Conservation (phyloP, 2,113 vertebrate species). For the Nothoprocta perdicaria region DNA sequence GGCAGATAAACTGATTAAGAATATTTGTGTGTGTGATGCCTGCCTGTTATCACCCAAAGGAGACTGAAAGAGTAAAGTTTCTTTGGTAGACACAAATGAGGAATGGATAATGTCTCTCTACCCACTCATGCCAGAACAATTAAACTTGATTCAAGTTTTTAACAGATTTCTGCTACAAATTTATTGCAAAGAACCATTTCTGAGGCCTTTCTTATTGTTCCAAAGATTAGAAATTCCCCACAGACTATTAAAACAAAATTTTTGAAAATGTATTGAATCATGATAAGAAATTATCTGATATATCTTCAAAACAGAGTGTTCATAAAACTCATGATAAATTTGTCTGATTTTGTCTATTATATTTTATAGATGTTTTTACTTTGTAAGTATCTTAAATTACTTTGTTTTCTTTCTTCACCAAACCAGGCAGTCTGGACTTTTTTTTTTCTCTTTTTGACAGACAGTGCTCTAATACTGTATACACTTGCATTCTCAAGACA, state of each 20-base stretch:
- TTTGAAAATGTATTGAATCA: background rate
- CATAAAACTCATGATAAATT: background rate
- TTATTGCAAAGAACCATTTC: background rate
- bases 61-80: background rate
- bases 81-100: background rate
- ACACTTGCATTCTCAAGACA: background rate
- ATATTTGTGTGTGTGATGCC: accelerated
- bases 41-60: background rate
- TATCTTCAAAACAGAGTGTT: background rate
- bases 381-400: background rate
- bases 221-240: background rate
- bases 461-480: background rate
- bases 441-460: background rate
- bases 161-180: accelerated
- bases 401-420: background rate
- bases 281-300: background rate
- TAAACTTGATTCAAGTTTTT: background rate
- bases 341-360: background rate
- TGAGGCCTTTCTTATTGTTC: background rate
- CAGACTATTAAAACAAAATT: background rate
- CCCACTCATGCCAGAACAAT: background rate
- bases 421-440: accelerated
- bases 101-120: background rate
- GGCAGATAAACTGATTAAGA: background rate
- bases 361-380: background rate